These are phyloP conservation scores for Oasisia sp. DNA, from an alignment of 2,888 invertebrate species.

Conservation along the genomic window DNA sequence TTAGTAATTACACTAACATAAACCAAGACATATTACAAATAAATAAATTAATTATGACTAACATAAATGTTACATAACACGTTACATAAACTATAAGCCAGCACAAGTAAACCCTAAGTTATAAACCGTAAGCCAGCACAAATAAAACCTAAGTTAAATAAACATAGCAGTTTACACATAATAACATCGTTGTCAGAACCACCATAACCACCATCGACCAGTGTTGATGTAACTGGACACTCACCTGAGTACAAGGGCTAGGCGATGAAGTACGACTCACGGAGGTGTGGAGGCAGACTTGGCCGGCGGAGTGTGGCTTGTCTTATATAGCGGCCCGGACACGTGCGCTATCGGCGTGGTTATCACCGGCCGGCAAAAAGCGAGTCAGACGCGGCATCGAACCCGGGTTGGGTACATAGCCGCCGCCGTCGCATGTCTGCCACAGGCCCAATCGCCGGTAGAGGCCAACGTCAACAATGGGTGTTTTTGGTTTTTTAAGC, in stretches of 20 bases:
- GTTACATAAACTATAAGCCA: too few relatives aligned
- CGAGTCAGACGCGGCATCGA: not conserved
- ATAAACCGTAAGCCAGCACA: too few relatives aligned
- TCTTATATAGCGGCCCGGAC: not conserved
- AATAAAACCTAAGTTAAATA: too few relatives aligned
- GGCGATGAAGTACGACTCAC: slow-evolving; percentile 10
- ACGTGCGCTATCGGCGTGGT: not conserved
- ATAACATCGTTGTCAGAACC: not conserved
- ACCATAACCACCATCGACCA: not conserved
- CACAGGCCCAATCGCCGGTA: not conserved
- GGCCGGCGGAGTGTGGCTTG: not conserved
- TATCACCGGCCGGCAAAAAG: not conserved
- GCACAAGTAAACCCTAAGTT: too few relatives aligned
- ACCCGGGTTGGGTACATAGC: not conserved
- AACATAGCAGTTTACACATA: too few relatives aligned
- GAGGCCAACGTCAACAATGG: not conserved
- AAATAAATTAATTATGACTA: too few relatives aligned
- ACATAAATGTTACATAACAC: too few relatives aligned
- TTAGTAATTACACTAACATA: too few relatives aligned
- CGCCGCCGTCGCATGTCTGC: not conserved
- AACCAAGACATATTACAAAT: too few relatives aligned
- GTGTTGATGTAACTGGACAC: not conserved
- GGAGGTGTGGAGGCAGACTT: not conserved
- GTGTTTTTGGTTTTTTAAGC: not conserved
- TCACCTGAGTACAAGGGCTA: slow-evolving; percentile 17